Percentiles rank a stretch among this genome's conserved stretches.
Evolutionary conservation across 2,113 vertebrate species (phyloP).

Genomic region (Pogonocichla stellata): DNA sequence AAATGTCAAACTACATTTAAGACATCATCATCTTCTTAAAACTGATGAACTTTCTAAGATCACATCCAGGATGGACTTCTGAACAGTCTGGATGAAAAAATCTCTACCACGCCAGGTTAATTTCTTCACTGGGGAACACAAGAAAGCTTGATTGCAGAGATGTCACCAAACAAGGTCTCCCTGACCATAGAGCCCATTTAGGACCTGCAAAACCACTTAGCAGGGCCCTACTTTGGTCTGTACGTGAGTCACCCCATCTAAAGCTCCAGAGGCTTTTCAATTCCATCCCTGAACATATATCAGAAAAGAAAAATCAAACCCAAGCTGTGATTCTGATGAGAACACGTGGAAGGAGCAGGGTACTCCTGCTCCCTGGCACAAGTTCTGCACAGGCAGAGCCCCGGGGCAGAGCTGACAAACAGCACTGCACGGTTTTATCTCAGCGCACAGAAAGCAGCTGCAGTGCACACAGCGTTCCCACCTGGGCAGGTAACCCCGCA

Average conservation of each 20-base stretch:
- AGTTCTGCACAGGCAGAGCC: rapidly evolving
- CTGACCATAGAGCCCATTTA: background rate
- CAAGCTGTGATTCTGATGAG: background rate
- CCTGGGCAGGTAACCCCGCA: rapidly evolving
- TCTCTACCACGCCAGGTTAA: background rate
- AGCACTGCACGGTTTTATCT: background rate
- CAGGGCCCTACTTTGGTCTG: background rate
- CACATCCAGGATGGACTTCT: background rate
- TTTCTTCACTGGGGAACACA: background rate
- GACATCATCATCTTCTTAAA: background rate
- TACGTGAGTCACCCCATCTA: background rate
- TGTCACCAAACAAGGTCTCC: slow-evolving; percentile 2
- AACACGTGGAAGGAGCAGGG: background rate
- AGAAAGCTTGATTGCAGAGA: background rate
- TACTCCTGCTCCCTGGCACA: rapidly evolving
- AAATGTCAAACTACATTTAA: background rate
- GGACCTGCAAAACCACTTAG: slow-evolving; percentile 3
- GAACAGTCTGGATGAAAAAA: background rate
- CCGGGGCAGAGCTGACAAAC: background rate
- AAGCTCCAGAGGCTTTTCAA: background rate
- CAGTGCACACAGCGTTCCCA: rapidly evolving
- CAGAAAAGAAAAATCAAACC: background rate
- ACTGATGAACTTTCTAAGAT: background rate
- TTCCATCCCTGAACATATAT: background rate
- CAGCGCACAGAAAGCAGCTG: background rate